Percentiles rank a stretch among this genome's conserved stretches.
phyloP scores from a whole-genome alignment of 2,797 vertebrate species.

The Nasua narica region DNA sequence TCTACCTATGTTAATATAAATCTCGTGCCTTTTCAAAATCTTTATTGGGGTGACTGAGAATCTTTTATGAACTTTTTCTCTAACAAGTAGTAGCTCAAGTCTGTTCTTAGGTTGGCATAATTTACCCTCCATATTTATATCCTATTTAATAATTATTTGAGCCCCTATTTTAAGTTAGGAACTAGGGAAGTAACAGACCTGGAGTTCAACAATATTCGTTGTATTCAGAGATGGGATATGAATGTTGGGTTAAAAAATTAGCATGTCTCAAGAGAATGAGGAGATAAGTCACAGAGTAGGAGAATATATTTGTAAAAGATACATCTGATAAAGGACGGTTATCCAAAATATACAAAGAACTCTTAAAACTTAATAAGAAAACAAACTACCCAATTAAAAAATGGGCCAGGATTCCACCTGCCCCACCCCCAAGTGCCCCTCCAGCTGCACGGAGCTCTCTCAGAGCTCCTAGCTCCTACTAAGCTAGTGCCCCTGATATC shows the following conservation, averaged over 20 bases:
- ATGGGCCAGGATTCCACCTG: neutral
- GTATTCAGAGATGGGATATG: neutral
- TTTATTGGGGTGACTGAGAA: neutral
- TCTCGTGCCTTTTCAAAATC: neutral
- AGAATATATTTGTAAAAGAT: neutral
- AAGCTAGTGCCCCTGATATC: neutral
- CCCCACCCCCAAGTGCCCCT: neutral
- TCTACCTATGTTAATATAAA: neutral
- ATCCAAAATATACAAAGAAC: neutral
- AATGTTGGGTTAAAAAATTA: neutral
- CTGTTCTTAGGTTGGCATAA: neutral
- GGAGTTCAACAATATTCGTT: neutral
- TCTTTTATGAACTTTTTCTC: neutral
- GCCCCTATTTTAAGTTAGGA: neutral
- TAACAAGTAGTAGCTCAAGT: neutral
- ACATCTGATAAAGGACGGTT: neutral
- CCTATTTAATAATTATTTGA: neutral
- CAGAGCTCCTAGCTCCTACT: neutral
- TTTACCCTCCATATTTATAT: neutral
- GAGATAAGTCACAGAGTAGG: neutral
- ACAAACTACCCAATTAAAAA: neutral
- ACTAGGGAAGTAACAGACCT: neutral
- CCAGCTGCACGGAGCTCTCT: neutral
- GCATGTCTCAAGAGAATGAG: neutral
- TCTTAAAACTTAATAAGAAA: neutral